Percentiles rank a stretch among this genome's conserved stretches.
Conservation (phyloP, 2,113 vertebrate species). For the Agapornis roseicollis region DNA sequence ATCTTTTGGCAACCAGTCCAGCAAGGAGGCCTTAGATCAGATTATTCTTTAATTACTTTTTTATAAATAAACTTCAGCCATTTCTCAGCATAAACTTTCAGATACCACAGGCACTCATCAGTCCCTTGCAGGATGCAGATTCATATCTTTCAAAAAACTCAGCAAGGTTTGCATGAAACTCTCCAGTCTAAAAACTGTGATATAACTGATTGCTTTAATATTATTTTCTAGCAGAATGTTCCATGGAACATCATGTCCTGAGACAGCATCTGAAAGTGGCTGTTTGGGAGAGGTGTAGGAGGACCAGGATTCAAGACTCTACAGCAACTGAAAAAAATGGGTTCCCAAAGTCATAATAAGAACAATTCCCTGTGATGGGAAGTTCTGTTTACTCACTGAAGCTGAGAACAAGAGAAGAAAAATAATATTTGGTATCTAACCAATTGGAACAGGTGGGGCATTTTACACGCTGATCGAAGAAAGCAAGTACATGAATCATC, state of each 20-base stretch:
- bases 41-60: slow-evolving; percentile 16
- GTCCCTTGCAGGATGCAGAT: background rate
- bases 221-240: background rate
- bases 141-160: background rate
- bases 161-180: background rate
- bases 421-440: background rate
- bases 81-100: background rate
- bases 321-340: background rate
- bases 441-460: background rate
- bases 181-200: background rate
- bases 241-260: background rate
- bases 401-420: background rate
- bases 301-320: background rate
- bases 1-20: background rate
- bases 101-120: background rate
- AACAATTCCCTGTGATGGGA: background rate
- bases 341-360: background rate
- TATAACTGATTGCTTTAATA: slow-evolving; percentile 46
- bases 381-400: background rate
- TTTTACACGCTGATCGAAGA: background rate
- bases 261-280: slow-evolving; percentile 1
- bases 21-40: background rate
- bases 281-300: background rate
- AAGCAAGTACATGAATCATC: background rate
- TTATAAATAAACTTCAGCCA: background rate